Evolutionary conservation across 2,113 vertebrate species (phyloP).

Genomic region (Synodontis membranacea): DNA sequence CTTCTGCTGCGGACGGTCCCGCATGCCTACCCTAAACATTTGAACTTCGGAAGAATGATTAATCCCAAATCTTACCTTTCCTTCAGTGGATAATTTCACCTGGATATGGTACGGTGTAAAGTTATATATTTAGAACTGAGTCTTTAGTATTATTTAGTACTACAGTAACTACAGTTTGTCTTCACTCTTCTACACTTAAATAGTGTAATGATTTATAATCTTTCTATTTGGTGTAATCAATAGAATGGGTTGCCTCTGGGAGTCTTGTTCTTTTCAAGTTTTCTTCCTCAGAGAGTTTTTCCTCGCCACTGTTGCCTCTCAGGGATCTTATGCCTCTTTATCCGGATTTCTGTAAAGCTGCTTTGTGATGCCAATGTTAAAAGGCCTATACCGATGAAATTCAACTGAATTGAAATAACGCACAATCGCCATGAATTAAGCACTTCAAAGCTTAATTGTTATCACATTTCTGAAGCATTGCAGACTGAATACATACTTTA

Average conservation of each 20-base stretch:
- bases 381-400: not conserved
- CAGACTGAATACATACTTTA: not conserved
- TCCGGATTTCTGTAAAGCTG: not conserved
- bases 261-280: not conserved
- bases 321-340: not conserved
- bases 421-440: not conserved
- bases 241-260: not conserved
- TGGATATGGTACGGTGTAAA: not conserved
- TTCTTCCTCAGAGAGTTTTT: not conserved
- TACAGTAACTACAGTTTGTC: not conserved
- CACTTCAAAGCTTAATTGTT: not conserved
- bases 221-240: not conserved
- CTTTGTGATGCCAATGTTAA: not conserved
- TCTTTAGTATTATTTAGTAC: not conserved
- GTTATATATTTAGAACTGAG: not conserved
- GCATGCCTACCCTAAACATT: not conserved
- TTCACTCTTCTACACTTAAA: not conserved
- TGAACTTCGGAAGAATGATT: not conserved
- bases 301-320: not conserved
- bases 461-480: constrained; percentile 5
- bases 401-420: not conserved
- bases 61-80: not conserved
- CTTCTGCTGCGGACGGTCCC: not conserved
- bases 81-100: not conserved
- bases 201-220: not conserved